Base-by-base conservation (phyloP, 2,888 invertebrate genomes). In the Prenolepis imparis region DNA sequence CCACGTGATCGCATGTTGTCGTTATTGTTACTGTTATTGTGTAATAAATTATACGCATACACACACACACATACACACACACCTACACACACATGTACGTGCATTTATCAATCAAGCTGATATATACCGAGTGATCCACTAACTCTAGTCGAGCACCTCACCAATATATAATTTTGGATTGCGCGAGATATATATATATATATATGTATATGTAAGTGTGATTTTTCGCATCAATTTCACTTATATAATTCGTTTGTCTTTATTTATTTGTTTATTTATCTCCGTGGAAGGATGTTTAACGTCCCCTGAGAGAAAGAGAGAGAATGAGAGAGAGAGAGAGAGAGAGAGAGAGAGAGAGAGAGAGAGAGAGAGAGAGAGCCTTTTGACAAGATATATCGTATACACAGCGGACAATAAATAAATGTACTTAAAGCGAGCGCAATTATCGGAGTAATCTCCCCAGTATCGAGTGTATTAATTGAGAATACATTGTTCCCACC, bases 11-110 rank as follows among this genome's bases (percentile, higher is more conserved):
- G 90, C 86, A 4, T 90, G 90, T 93, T 91, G 90, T 92, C 92
- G 91, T 92, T 92, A 92, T 92, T 91, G 92, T 93, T 92, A 91
- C 90, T 91, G 91, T 92, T 91, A 89, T 90, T 91, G 87, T 83
- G 84, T 67, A 86, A 86, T 86, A 84, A 89, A 89, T 86, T 83
- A 89, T 86, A 78, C 24, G 18, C 36, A 80, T 28, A 73, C 18
- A 72, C 41, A n/a, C 63, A 67, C 18, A 52, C 39, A 41, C 48
- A 55, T 21, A 21, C 24, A 44, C 36, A 52, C 15, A 32, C n/a
- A 32, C 57, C n/a, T n/a, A 82, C 28, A 70, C 8, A 6, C 64
- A 59, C 32, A 24, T 59, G 44, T 59, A 77, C 81, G 63, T 63
- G 41, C 52, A 81, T 75, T 63, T 61, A 77, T 63, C 75, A 36